Evolutionary conservation across 2,113 vertebrate species (phyloP).

Genomic region (Hiodon alosoides): DNA sequence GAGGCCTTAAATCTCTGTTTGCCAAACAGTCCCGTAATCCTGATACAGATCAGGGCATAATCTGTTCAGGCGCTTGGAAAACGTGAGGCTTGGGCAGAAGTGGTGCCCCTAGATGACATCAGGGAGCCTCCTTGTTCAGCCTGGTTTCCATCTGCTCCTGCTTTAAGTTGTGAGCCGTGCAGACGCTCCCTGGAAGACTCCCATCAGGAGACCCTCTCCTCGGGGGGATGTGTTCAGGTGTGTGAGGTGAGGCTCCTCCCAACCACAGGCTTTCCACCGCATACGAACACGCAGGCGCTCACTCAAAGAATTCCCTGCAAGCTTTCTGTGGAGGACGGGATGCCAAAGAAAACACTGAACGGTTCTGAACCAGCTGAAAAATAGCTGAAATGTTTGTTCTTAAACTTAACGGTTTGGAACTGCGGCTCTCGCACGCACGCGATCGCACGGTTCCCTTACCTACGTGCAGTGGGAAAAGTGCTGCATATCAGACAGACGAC

Average conservation of each 20-base stretch:
- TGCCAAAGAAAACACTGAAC: slow-evolving; percentile 51
- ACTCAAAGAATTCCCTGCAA: slow-evolving; percentile 43
- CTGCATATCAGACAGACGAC: not conserved
- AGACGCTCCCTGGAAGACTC: not conserved
- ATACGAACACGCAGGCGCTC: slow-evolving; percentile 3
- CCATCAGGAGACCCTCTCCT: not conserved
- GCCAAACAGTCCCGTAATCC: slow-evolving; percentile 39
- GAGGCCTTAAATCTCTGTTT: slow-evolving; percentile 38
- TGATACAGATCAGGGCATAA: slow-evolving; percentile 27
- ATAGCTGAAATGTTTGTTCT: slow-evolving; percentile 56
- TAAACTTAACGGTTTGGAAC: slow-evolving; percentile 14
- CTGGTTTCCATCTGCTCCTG: not conserved
- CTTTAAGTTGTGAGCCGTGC: not conserved
- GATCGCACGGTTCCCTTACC: not conserved
- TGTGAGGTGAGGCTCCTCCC: not conserved
- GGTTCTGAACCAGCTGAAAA: slow-evolving; percentile 54
- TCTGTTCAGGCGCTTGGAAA: slow-evolving; percentile 33
- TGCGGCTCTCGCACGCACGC: not conserved
- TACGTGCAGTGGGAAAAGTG: not conserved
- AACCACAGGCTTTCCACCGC: not conserved
- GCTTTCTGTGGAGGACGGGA: slow-evolving; percentile 47
- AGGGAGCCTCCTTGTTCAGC: not conserved
- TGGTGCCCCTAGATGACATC: slow-evolving; percentile 23
- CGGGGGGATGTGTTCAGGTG: too few relatives aligned
- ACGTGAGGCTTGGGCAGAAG: slow-evolving; percentile 19